Evolutionary conservation across 2,888 invertebrate genomes (phyloP).

Genomic region (Marasmarcha lunaedactyla): DNA sequence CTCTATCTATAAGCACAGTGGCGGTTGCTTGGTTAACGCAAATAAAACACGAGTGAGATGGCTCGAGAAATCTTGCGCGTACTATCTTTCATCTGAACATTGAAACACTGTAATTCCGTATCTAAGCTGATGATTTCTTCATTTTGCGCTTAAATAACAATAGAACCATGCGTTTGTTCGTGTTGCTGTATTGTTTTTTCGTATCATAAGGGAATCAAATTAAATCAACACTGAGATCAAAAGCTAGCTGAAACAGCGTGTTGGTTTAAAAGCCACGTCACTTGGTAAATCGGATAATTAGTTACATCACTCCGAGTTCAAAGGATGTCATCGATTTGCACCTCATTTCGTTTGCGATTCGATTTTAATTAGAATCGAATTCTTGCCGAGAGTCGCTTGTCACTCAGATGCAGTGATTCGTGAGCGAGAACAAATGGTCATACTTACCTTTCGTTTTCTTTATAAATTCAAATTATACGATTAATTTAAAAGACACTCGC

Average conservation of each 20-base stretch:
- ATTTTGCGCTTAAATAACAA: background rate
- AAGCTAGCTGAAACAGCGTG: background rate
- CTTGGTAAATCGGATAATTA: slow-evolving; percentile 16
- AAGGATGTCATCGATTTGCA: slow-evolving; percentile 38
- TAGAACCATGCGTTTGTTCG: background rate
- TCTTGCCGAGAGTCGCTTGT: slow-evolving; percentile 17
- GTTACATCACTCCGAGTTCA: slow-evolving; percentile 20
- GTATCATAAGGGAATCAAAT: background rate
- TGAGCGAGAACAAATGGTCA: slow-evolving; percentile 20
- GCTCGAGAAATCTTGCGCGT: background rate
- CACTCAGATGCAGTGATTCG: slow-evolving; percentile 9
- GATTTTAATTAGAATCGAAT: slow-evolving; percentile 49
- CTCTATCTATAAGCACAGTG: background rate
- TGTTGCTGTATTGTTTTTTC: background rate
- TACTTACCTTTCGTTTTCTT: too few relatives aligned
- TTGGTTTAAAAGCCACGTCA: background rate
- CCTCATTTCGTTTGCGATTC: slow-evolving; percentile 43
- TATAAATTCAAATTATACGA: too few relatives aligned
- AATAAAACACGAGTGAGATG: slow-evolving; percentile 12
- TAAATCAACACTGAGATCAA: background rate
- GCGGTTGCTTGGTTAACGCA: background rate
- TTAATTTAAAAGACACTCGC: too few relatives aligned
- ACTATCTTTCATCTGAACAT: background rate
- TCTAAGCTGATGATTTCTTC: background rate
- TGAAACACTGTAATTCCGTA: background rate